These are phyloP conservation scores for Aphelinus certus DNA, from an alignment of 1,140 invertebrate genomes.

Conservation along the genomic window DNA sequence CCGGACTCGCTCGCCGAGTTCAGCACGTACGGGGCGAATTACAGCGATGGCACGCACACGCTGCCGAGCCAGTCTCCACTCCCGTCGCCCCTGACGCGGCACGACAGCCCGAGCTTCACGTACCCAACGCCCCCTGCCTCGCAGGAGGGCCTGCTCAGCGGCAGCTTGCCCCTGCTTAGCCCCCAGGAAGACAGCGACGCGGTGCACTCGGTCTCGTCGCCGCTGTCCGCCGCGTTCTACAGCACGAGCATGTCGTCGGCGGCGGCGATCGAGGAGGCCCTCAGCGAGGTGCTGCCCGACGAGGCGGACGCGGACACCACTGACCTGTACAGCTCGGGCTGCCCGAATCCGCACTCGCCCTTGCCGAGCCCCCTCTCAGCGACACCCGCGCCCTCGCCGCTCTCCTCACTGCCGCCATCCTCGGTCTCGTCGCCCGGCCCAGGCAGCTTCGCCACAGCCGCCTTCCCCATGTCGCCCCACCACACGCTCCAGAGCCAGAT, in stretches of 20 bases:
- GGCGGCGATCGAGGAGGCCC: constrained; percentile 82
- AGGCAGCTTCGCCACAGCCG: constrained; percentile 61
- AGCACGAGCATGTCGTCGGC: constrained; percentile 87
- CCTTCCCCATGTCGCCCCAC: constrained; percentile 66
- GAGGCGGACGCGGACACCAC: constrained; percentile 73
- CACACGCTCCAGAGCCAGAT: constrained; percentile 75
- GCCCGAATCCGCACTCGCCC: constrained; percentile 72
- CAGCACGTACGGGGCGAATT: constrained; percentile 72
- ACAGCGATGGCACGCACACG: constrained; percentile 67
- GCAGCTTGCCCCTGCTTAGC: constrained; percentile 66
- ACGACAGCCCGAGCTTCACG: constrained; percentile 74
- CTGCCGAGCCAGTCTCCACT: constrained; percentile 69
- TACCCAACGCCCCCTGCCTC: constrained; percentile 86
- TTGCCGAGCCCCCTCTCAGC: constrained; percentile 71
- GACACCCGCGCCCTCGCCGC: constrained; percentile 70
- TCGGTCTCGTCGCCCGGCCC: constrained; percentile 69
- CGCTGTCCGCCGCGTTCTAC: constrained; percentile 82
- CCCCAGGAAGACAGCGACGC: constrained; percentile 67
- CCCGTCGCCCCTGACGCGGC: constrained; percentile 73
- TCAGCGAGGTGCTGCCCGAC: constrained; percentile 82
- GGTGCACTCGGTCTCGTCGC: constrained; percentile 73
- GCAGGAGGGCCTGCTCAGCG: constrained; percentile 74
- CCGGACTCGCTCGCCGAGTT: constrained; percentile 84
- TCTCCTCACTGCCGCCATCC: constrained; percentile 67
- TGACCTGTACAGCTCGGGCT: constrained; percentile 69